phyloP scores from a whole-genome alignment of 1,140 invertebrate species.

The Cotesia glomerata region DNA sequence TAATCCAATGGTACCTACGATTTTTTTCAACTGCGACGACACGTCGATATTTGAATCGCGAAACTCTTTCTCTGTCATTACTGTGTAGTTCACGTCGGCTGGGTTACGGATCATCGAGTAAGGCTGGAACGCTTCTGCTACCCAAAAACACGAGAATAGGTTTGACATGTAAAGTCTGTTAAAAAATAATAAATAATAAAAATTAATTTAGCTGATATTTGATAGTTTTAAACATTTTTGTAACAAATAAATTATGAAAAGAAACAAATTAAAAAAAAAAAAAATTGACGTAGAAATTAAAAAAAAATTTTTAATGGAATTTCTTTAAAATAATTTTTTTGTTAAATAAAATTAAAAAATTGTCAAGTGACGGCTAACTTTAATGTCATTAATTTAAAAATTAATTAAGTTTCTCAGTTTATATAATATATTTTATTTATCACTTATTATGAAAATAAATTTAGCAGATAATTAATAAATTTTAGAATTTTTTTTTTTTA shows the following conservation, averaged over 20 bases:
- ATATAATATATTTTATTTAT: too few species aligned
- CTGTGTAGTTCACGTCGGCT: constrained; percentile 47
- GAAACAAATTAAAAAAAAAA: background rate
- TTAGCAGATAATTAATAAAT: too few species aligned
- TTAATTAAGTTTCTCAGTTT: too few species aligned
- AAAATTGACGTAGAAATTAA: background rate
- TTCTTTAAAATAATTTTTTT: too few species aligned
- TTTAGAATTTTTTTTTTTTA: too few species aligned
- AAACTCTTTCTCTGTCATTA: constrained; percentile 56
- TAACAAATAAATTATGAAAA: background rate
- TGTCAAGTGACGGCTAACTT: too few species aligned
- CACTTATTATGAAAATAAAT: too few species aligned
- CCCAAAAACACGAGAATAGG: constrained; percentile 63
- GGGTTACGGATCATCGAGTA: constrained; percentile 42
- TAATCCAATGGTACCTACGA: constrained; percentile 62
- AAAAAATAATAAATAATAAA: constrained; percentile 31
- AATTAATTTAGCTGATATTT: background rate
- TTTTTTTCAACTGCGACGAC: constrained; percentile 47
- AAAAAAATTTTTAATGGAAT: too few species aligned
- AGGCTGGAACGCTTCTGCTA: constrained; percentile 62
- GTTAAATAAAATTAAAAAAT: too few species aligned
- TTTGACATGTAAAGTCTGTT: constrained; percentile 60
- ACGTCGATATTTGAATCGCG: constrained; percentile 46
- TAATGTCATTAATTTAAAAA: too few species aligned
- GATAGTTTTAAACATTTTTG: background rate